phyloP scores from a whole-genome alignment of 2,888 invertebrate genomes.

The Neoaliturus tenellus region DNA sequence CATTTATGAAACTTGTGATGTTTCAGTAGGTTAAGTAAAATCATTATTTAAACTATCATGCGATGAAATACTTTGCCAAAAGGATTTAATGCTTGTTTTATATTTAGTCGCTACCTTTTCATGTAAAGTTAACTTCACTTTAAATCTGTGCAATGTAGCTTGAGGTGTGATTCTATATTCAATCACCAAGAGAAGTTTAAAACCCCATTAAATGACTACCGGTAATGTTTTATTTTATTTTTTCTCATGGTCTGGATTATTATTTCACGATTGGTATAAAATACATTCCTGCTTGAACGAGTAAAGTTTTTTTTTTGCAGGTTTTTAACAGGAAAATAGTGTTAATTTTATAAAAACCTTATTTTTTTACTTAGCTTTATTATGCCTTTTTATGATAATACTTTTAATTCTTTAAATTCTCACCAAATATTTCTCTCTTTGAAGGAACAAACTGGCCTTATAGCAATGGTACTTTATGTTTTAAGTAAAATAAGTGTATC shows the following conservation, averaged over 20 bases:
- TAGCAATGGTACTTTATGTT: slow-evolving; percentile 7
- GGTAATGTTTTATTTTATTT: too few species aligned
- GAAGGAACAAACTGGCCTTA: slow-evolving; percentile 24
- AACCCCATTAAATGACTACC: too few species aligned
- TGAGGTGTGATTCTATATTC: background rate
- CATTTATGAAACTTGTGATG: background rate
- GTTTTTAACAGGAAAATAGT: background rate
- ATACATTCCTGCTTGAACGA: background rate
- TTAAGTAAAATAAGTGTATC: background rate
- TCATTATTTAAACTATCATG: background rate
- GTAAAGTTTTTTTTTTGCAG: background rate
- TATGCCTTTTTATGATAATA: background rate
- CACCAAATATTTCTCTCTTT: background rate
- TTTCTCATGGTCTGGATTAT: too few species aligned
- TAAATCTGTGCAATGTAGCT: background rate
- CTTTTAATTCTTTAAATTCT: background rate
- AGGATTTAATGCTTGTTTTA: background rate
- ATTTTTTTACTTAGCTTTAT: background rate
- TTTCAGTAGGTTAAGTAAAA: background rate
- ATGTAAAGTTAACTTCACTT: background rate
- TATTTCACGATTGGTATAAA: background rate
- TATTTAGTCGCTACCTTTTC: slow-evolving; percentile 7
- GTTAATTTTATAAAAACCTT: background rate
- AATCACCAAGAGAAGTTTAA: too few species aligned
- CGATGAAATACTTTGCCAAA: background rate